Percentiles rank a stretch among this genome's conserved stretches.
phyloP scores from a whole-genome alignment of 2,797 vertebrate genomes.

The Phaenicophaeus curvirostris region DNA sequence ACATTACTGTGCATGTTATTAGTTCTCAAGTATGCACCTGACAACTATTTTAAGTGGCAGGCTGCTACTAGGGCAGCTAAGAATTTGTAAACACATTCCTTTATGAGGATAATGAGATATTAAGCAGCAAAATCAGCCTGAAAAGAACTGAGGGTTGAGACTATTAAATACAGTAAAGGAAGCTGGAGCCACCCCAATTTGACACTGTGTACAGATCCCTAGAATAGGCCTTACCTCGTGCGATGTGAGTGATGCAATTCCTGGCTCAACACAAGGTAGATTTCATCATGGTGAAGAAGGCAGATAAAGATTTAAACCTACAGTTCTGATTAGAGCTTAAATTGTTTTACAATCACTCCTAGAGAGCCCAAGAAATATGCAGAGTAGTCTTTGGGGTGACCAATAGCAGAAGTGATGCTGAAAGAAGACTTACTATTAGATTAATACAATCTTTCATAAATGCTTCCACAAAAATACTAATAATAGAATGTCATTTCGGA shows the following conservation, averaged over 20 bases:
- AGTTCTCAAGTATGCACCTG: neutral
- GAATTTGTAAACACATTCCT: neutral
- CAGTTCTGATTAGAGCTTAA: neutral
- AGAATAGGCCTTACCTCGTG: too few species aligned
- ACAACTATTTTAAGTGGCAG: neutral
- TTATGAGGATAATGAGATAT: neutral
- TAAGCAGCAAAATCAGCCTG: neutral
- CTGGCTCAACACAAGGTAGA: neutral
- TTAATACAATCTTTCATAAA: neutral
- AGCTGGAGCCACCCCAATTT: neutral
- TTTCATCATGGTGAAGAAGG: neutral
- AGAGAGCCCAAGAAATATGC: fast-evolving
- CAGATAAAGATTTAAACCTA: neutral
- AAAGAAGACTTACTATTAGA: neutral
- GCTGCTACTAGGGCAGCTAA: neutral
- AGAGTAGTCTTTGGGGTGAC: neutral
- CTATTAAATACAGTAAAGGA: neutral
- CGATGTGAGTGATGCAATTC: neutral
- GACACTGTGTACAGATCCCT: fast-evolving
- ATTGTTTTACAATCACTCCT: neutral
- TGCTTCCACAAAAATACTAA: neutral
- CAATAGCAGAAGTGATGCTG: neutral
- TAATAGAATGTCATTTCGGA: neutral
- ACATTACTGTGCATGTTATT: fast-evolving
- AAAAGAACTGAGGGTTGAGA: neutral